Base-by-base conservation (phyloP, 2,113 vertebrate genomes). In the Ciconia stormi region DNA sequence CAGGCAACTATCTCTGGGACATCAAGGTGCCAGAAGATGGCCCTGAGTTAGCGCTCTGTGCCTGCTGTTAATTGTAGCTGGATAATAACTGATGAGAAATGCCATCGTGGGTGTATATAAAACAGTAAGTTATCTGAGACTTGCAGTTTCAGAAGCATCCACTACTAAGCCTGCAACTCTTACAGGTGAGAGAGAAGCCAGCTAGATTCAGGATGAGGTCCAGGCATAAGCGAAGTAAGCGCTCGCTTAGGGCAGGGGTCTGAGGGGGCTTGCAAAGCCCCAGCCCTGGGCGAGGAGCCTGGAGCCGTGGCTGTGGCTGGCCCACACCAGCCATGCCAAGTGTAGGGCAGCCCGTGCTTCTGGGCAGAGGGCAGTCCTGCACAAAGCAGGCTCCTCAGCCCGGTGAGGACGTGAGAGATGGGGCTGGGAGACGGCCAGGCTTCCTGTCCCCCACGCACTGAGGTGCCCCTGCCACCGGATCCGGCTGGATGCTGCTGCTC, bases 51-150 rank as follows among this genome's bases (percentile, higher is more conserved):
- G 22, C 11, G 4, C 13, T 69, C 15, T 3, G 6, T 55, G 40
- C 27, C 44, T 66, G 36, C 61, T 67, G 5, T 53, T 61, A 46
- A 34, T 70, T 79, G 80, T 29, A 30, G 42, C 30, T 65, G 44
- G 3, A 9, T 66, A 22, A 46, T 36, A 27, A 36, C 23, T 34
- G 22, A 30, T 23, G 50, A 63, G 71, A 86, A 88, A 58, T 44
- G 13, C 8, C 7, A 12, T 32, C 0, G 0, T 15, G 12, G 14
- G 40, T 59, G 6, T 25, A n/a, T 26, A 30, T 19, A 32, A 53
- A 76, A 0, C 20, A 73, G 20, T 61, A 85, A 71, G 50, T 46
- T 84, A 17, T 40, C 38, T 13, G 53, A 62, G 53, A 42, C 8
- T 11, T 38, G 8, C 8, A 38, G 16, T 3, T 11, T 25, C 66